Base-by-base conservation (phyloP, 2,888 invertebrate genomes). In the Onthophagus sagittarius region DNA sequence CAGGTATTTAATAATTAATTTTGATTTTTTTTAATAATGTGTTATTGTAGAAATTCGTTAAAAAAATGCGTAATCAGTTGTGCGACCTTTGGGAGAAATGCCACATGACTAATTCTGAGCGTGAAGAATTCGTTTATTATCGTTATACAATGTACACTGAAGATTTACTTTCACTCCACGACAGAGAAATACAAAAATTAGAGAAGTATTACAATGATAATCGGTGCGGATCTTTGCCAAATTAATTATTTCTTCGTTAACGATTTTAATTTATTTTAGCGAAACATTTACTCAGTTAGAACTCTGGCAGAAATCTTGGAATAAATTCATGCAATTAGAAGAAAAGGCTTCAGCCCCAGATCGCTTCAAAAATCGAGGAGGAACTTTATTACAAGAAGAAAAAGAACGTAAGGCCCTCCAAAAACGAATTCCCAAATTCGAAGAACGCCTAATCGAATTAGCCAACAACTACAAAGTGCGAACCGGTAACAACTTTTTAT, bases 311-410 rank as follows among this genome's bases (percentile, higher is more conserved):
- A 86, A 89, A 53, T 86, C 94, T 0, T 96, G 94, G 92, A 85
- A 89, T 23, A 91, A 94, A 80, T 92, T 93, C 90, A 86, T 89
- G 1, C 92, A 93, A 75, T 84, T 96, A 70, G 94, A 96, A 77
- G 89, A 89, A 15, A 89, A 91, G 71, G 92, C 93, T 0, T 89
- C 89, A n/a, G 93, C 94, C 80, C 94, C 94, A 0, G 92, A 93
- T 77, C 89, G 97, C 0, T 95, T 92, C 82, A 92, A 94, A 79
- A 96, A 97, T 84, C 89, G 97, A 62, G 96, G 97, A 0, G 96
- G 97, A 0, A 93, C 94, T 77, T 86, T 97, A 4, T 85, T 97
- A 0, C 89, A 90, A 71, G 97, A 97, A 82, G 97, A 97, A 83
- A 94, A 92, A 79, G 94, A 95, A 80, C 86, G 96, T n/a, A 96